phyloP scores from a whole-genome alignment of 2,113 vertebrate species.

The Anguilla rostrata region DNA sequence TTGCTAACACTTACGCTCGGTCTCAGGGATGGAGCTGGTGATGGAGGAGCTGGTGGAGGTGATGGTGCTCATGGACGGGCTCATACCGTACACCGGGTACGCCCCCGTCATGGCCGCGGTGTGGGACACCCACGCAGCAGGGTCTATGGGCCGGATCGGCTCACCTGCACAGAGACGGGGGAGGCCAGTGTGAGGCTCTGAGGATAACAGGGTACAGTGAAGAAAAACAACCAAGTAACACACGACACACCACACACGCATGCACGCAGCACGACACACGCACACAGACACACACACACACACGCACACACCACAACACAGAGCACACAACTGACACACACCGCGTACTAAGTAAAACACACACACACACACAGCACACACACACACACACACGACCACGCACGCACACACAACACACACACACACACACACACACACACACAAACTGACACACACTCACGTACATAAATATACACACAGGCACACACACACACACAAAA shows the following conservation, averaged over 20 bases:
- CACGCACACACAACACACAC: too few species aligned
- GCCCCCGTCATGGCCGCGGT: slow-evolving; percentile 96
- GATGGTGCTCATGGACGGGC: slow-evolving; percentile 97
- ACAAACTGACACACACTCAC: too few species aligned
- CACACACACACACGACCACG: too few species aligned
- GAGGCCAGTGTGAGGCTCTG: neutral
- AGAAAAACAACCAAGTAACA: neutral
- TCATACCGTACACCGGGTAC: slow-evolving; percentile 95
- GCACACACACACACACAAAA: too few species aligned
- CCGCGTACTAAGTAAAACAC: too few species aligned
- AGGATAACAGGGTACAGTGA: neutral
- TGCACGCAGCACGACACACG: too few species aligned
- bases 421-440: too few species aligned
- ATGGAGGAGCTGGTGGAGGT: slow-evolving; percentile 98
- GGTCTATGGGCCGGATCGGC: slow-evolving; percentile 95
- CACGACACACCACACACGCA: neutral
- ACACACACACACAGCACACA: too few species aligned
- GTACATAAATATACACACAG: too few species aligned
- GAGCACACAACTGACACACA: too few species aligned
- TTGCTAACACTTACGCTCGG: slow-evolving; percentile 66
- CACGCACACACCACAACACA: too few species aligned
- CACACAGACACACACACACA: too few species aligned
- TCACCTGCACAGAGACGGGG: slow-evolving; percentile 77
- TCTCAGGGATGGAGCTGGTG: slow-evolving; percentile 97
- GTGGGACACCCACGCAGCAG: slow-evolving; percentile 96